Evolutionary conservation across 2,888 invertebrate genomes (phyloP), one percentile per base, ranked within the genome.

Genomic region (Hypomecis punctinalis): DNA sequence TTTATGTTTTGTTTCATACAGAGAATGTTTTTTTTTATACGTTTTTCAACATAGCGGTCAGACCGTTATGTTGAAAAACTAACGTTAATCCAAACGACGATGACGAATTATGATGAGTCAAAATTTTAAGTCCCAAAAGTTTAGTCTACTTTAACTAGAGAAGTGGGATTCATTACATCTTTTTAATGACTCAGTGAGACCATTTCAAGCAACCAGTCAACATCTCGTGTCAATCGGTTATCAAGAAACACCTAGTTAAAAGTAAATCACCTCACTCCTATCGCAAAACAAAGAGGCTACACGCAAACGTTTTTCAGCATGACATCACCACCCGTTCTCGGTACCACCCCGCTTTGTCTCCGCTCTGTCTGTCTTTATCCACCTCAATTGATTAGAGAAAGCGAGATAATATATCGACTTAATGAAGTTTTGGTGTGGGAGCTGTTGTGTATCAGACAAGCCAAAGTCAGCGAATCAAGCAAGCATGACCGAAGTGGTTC

Each of bases 211-310:
- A 23, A 23, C 23, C 36, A 51, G 35, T 37, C 13, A 52, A 11
- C 42, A 54, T 42, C 45, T 62, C 53, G 60, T 65, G 63, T 63
- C 59, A 62, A 57, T 48, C 45, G 53, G 60, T 63, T 69, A 67
- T 63, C 61, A 59, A 58, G 51, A 46, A 42, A 57, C 54, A 51
- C 7, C 37, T 13, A 13, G 6, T 11, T 58, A 52, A 42, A 42
- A 56, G 69, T 62, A 66, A 68, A 66, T 69, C 68, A 64, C 65
- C 68, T 55, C 37, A 67, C 43, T 66, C 52, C 53, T 45, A 68
- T 61, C 65, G 63, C 67, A 56, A 63, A 71, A 73, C 71, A 73
- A 73, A 73, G 69, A 65, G 59, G 56, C 61, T 45, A 53, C 64
- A 66, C 48, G 65, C 65, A 46, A 72, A 60, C 65, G 58, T 68